Evolutionary conservation across 1,140 invertebrate genomes (phyloP).

Genomic region (Bursaphelenchus mucronatus): DNA sequence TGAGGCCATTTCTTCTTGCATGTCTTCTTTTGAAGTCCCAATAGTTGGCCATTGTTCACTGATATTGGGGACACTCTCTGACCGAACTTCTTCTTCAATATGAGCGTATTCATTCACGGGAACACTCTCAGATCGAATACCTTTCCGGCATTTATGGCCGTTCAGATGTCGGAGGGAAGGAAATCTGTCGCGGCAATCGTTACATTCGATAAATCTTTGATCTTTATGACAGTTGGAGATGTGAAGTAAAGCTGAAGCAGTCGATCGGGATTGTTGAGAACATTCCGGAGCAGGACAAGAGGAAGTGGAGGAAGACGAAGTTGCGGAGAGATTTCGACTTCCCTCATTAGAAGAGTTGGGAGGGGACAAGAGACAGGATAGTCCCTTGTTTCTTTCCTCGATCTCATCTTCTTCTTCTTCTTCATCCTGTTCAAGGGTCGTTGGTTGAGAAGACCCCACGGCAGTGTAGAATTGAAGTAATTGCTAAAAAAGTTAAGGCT

Average conservation of each 20-base stretch:
- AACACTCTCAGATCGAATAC: background rate
- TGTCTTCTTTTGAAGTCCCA: background rate
- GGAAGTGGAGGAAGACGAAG: constrained; percentile 14
- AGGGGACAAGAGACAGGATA: constrained; percentile 10
- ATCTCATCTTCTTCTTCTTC: background rate
- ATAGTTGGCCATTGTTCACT: background rate
- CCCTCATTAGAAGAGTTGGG: constrained; percentile 17
- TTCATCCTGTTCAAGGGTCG: constrained; percentile 1
- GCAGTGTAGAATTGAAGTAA: constrained; percentile 21
- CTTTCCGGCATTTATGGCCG: constrained; percentile 7
- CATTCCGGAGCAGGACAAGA: background rate
- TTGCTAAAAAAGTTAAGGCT: background rate
- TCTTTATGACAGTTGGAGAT: background rate
- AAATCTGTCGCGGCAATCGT: constrained; percentile 2
- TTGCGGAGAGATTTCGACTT: background rate
- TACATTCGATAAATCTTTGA: background rate
- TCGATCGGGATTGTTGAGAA: background rate
- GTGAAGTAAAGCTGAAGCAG: constrained; percentile 10
- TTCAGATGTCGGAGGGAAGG: background rate
- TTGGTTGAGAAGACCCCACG: background rate
- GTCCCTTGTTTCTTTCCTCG: background rate
- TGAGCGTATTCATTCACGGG: background rate
- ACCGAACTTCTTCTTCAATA: background rate
- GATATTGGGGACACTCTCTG: background rate
- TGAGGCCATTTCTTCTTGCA: constrained; percentile 1